Conservation (phyloP, 1,140 invertebrate species). For the Adelges cooleyi region DNA sequence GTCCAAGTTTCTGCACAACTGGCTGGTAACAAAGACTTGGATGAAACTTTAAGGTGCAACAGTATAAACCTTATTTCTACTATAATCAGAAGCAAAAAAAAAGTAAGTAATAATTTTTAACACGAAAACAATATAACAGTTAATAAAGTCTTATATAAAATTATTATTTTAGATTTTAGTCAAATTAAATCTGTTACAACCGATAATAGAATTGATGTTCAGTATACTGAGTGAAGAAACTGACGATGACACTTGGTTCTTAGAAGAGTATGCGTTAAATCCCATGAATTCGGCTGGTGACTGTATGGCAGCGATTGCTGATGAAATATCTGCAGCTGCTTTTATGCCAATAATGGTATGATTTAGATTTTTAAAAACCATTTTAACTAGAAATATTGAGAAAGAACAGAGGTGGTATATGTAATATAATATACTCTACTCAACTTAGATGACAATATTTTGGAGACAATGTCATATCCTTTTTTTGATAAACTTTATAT, state of each 20-base stretch:
- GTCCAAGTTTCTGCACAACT: conserved; percentile 21
- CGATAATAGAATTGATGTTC: conserved; percentile 19
- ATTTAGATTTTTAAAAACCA: too few species aligned
- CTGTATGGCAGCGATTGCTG: conserved; percentile 14
- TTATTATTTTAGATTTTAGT: conserved; percentile 6
- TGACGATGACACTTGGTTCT: conserved; percentile 15
- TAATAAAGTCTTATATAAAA: neutral
- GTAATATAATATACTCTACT: too few species aligned
- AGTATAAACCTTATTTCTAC: conserved; percentile 17
- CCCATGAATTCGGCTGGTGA: conserved; percentile 16
- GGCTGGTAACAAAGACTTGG: conserved; percentile 1
- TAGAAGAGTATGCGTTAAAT: conserved; percentile 12
- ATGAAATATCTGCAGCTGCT: conserved; percentile 11
- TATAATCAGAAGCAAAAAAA: conserved; percentile 8
- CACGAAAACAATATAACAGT: neutral
- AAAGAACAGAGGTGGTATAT: too few species aligned
- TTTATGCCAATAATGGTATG: conserved; percentile 22
- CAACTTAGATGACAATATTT: too few species aligned
- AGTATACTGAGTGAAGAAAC: conserved; percentile 18
- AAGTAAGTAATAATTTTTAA: conserved; percentile 1
- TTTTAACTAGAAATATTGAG: too few species aligned
- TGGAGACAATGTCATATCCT: too few species aligned
- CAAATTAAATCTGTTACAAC: conserved; percentile 18
- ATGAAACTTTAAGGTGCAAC: conserved; percentile 9
- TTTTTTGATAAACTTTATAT: too few species aligned